Base-by-base conservation (phyloP, 2,888 invertebrate genomes). In the Charanyca ferruginea region DNA sequence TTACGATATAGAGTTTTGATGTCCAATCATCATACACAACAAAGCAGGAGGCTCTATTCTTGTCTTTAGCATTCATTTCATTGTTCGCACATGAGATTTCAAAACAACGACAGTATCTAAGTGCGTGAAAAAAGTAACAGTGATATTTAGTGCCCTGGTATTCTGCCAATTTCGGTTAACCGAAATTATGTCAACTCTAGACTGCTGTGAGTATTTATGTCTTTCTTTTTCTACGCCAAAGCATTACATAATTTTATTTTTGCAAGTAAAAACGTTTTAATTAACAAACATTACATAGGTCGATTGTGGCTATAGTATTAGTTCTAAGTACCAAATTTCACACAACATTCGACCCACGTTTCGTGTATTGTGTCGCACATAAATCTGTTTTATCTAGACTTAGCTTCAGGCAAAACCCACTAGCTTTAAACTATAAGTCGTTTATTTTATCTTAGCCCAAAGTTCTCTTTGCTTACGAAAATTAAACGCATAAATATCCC, bases 401-500 rank as follows among this genome's bases (percentile, higher is more conserved):
- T 44, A 58, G 47, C 47, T 47, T 41, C 28, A 57, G 53, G 66
- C 32, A 16, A 70, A 71, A 51, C 25, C 55, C 42, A 69, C 57
- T 8, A 58, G 45, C 53, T 53, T 44, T 53, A 35, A 63, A 47
- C 58, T 74, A 79, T 76, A 77, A 77, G 38, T 73, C 28, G 73
- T 73, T 67, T 71, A 79, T 61, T 71, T 81, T 79, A 76, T 76
- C 55, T 68, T 28, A 42, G 25, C 62, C 66, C 52, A 66, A 79
- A 76, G 70, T 62, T n/a, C 51, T 66, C 68, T 44, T 61, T 78
- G 63, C 64, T 58, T 85, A 81, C 85, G 83, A 87, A 84, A 85
- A 87, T 79, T 83, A 79, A 79, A 79, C 81, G 80, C 86, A 87
- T 90, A 90, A 91, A 90, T 86, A 89, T 85, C 80, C 78, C 54